These are phyloP conservation scores for Megalopta genalis DNA, from an alignment of 1,140 invertebrate species.

Conservation along the genomic window DNA sequence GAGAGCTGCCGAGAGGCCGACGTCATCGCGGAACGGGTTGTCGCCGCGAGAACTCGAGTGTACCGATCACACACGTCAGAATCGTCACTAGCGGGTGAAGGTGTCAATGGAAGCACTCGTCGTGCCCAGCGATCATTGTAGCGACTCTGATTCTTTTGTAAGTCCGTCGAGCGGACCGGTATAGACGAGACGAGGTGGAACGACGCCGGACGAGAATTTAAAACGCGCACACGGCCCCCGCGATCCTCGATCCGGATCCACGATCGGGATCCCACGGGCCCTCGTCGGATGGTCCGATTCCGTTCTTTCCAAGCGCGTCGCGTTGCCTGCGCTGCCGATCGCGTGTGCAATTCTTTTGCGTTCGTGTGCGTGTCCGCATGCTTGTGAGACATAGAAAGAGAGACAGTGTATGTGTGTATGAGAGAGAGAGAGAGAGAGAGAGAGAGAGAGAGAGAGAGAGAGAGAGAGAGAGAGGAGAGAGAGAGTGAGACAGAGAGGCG, in stretches of 20 bases:
- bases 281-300: constrained; percentile 2
- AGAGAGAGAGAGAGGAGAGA: too few relatives aligned
- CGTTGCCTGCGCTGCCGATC: too few relatives aligned
- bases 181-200: neutral
- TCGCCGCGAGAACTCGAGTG: constrained; percentile 3
- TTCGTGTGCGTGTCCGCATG: too few relatives aligned
- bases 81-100: neutral
- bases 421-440: too few relatives aligned
- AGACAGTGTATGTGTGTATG: too few relatives aligned
- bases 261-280: neutral
- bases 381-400: too few relatives aligned
- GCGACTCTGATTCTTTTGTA: neutral
- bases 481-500: too few relatives aligned
- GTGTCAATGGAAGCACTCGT: neutral
- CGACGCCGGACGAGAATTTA: constrained; percentile 19
- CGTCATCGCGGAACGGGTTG: neutral
- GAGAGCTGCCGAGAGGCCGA: too few relatives aligned
- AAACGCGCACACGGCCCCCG: neutral
- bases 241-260: too few relatives aligned
- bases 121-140: neutral
- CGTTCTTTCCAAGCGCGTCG: neutral
- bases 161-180: neutral
- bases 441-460: too few relatives aligned
- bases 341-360: too few relatives aligned
- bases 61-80: neutral